Base-by-base conservation (phyloP, 1,140 invertebrate genomes). In the Drosophila sturtevanti region DNA sequence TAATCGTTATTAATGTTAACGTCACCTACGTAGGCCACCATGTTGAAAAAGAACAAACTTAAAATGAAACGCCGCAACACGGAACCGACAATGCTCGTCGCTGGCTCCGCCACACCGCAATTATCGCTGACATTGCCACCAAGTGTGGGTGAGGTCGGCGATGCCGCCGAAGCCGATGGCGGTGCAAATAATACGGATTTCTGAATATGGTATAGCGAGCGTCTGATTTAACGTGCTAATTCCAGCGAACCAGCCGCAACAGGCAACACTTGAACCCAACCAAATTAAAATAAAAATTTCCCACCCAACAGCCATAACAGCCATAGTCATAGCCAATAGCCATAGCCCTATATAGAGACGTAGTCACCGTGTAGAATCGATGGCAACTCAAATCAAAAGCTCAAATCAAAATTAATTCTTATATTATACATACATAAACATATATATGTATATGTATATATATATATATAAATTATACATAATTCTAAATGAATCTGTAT, bases 1-100 rank as follows among this genome's bases (percentile, higher is more conserved):
- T 27, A 61, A 68, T 56, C 63, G 44, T 72, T n/a, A n/a, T 60
- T 54, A 75, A 6, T 24, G 14, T 48, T 14, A 69, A 37, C 41
- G 18, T 10, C 44, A 77, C 85, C 92, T n/a, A 21, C 38, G 31
- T 94, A 96, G 96, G 96, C 96, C 81, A 96, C 96, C 91, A 97
- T 97, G 96, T 93, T 96, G 93, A 96, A 96, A 95, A 96, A 96
- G 94, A 95, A 95, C 94, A 98, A 98, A 93, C 96, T 95, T 91
- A 98, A 98, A 94, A 98, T 98, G 94, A 98, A 97, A 93, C 94
- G 97, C 68, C 95, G 97, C 90, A 98, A 98, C 93, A 98, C 97
- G 68, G 96, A 97, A 93, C 96, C 98, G 68, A 95, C 95, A 67
- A 98, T 98, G 93, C 94, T 96, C 60, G 95, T 96, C 44, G 95